Percentiles rank a stretch among this genome's conserved stretches.
Evolutionary conservation across 1,140 invertebrate species (phyloP).

Genomic region (Caenorhabditis inopinata): DNA sequence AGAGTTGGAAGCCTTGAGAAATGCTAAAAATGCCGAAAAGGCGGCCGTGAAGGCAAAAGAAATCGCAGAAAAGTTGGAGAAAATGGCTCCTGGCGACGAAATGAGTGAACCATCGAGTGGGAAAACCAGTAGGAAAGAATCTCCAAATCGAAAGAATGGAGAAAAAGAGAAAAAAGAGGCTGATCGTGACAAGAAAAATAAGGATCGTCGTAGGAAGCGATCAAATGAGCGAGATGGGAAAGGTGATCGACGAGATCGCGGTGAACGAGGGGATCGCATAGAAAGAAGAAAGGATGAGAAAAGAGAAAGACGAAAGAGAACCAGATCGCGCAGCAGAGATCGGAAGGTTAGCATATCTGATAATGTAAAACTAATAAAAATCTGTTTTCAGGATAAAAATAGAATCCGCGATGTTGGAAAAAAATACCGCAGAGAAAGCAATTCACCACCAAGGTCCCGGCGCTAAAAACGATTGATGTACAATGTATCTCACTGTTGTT

Average conservation of each 20-base stretch:
- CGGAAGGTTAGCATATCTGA: neutral
- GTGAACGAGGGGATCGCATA: neutral
- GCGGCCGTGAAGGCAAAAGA: neutral
- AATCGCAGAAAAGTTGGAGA: conserved; percentile 6
- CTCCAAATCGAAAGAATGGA: neutral
- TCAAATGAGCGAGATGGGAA: conserved; percentile 8
- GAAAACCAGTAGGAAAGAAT: neutral
- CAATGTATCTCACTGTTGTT: neutral
- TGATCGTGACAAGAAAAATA: conserved; percentile 13
- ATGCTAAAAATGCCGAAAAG: conserved; percentile 20
- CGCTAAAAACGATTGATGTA: neutral
- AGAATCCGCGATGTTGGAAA: neutral
- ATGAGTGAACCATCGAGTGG: neutral
- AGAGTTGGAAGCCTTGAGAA: neutral
- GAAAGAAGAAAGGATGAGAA: neutral
- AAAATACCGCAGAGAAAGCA: neutral
- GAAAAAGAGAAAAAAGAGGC: neutral
- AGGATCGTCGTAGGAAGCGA: neutral
- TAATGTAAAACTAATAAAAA: neutral
- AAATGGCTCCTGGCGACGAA: neutral
- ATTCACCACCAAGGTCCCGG: neutral
- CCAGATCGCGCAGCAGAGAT: neutral
- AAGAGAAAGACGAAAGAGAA: neutral
- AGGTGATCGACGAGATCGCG: neutral
- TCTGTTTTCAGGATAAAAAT: conserved; percentile 2